phyloP scores from a whole-genome alignment of 2,888 invertebrate species.

The Caprella mutica region DNA sequence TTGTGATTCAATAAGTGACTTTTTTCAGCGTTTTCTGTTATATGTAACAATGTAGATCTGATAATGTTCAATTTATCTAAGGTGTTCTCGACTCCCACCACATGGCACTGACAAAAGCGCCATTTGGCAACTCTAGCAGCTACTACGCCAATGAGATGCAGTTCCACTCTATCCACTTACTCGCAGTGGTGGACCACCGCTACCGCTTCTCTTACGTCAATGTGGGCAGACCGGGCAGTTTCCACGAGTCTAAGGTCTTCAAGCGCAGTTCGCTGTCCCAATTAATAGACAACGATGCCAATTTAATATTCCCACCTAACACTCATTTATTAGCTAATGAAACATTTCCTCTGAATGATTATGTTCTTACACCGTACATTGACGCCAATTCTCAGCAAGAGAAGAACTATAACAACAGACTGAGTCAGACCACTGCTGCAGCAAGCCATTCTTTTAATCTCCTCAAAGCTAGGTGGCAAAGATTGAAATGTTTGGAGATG shows the following conservation, averaged over 20 bases:
- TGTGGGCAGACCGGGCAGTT: not conserved
- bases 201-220: not conserved
- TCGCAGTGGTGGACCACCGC: slow-evolving; percentile 1
- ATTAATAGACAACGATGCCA: not conserved
- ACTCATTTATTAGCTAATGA: not conserved
- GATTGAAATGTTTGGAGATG: too few relatives aligned
- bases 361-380: not conserved
- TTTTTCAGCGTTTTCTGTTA: too few relatives aligned
- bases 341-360: slow-evolving; percentile 1
- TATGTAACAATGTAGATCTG: too few relatives aligned
- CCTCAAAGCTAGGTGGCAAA: not conserved
- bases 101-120: slow-evolving; percentile 6
- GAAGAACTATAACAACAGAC: too few relatives aligned
- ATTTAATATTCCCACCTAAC: slow-evolving; percentile 4
- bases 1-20: too few relatives aligned
- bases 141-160: not conserved
- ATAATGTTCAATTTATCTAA: too few relatives aligned
- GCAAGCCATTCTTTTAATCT: not conserved
- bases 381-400: too few relatives aligned
- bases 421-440: too few relatives aligned
- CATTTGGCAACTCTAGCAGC: not conserved
- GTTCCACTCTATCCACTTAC: slow-evolving; percentile 3
- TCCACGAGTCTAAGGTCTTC: slow-evolving; percentile 7
- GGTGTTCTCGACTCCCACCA: not conserved
- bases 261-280: not conserved